Evolutionary conservation across 2,113 vertebrate species (phyloP), one percentile per base, ranked within the genome.

Genomic region (Siphamia tubifer): DNA sequence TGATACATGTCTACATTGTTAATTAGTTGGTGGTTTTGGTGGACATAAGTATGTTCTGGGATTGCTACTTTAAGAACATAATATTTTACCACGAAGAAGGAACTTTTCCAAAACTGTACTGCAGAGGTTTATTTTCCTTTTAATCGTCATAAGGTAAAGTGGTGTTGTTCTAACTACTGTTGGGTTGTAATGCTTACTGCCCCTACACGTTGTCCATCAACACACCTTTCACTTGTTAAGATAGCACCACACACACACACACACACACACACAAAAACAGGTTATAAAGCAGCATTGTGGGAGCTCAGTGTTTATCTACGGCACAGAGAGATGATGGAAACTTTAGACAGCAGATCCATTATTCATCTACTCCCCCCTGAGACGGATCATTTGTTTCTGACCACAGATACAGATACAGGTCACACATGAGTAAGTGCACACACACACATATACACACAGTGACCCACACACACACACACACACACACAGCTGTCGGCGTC

Each of bases 301-400:
- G 21, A 1, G 23, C 56, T 16, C 23, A 53, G 24, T 2, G 25
- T 42, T 47, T 53, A 60, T 39, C 69, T 68, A 45, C 21, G 13
- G 47, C 30, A 19, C 49, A 51, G 31, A 32, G 58, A 28, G 11
- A 19, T 44, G 57, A 69, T 47, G 67, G 77, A 57, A 68, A 75
- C 48, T 67, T 23, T 39, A 40, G 65, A 61, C 8, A 1, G 27
- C 60, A 21, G 60, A 75, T 75, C 61, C 44, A 71, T 75, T 71
- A 62, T 76, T 80, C 43, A 71, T 40, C 54, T 3, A 38, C 16
- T 16, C 38, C 55, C 49, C 25, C 17, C 39, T 2, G 27, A 43
- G 54, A 51, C 42, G 2, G 16, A 44, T 66, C 24, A 61, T 74
- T 74, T 65, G 57, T 66, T 69, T 60, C 35, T 60, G 40, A 54